Conservation (phyloP, 2,888 invertebrate genomes). For the Euzetes globulus region DNA sequence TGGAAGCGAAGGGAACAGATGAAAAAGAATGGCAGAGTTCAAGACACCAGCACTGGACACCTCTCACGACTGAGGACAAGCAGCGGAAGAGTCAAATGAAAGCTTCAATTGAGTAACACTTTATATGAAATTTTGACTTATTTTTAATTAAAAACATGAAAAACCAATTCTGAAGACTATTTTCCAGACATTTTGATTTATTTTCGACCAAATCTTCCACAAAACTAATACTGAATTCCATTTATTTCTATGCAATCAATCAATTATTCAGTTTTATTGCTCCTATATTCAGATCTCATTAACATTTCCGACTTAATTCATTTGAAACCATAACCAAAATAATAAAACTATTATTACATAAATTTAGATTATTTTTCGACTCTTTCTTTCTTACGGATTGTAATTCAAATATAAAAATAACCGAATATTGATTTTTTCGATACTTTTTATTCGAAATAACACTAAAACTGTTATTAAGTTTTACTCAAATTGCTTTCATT, state of each 20-base stretch:
- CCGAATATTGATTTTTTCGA: no score
- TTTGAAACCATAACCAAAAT: background rate
- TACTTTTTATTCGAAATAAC: no score
- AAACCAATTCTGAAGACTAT: background rate
- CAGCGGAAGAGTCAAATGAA: conserved; percentile 77
- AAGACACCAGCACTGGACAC: conserved; percentile 78
- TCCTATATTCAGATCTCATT: background rate
- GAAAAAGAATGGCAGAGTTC: conserved; percentile 50
- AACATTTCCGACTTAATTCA: background rate
- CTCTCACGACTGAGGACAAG: conserved; percentile 84
- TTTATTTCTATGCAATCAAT: conserved; percentile 19
- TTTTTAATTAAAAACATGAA: background rate
- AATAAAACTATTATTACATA: background rate
- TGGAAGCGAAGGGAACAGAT: conserved; percentile 41
- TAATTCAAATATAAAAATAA: no score
- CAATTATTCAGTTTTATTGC: background rate
- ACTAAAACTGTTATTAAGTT: no score
- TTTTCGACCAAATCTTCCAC: background rate
- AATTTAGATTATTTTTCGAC: no score
- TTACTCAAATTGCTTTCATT: no score
- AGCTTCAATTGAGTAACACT: background rate
- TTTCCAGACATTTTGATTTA: background rate
- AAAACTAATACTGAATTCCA: background rate
- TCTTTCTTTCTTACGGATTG: no score
- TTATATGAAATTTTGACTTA: background rate